These are phyloP conservation scores for Barbus barbus DNA, from an alignment of 2,113 vertebrate species.

Conservation along the genomic window DNA sequence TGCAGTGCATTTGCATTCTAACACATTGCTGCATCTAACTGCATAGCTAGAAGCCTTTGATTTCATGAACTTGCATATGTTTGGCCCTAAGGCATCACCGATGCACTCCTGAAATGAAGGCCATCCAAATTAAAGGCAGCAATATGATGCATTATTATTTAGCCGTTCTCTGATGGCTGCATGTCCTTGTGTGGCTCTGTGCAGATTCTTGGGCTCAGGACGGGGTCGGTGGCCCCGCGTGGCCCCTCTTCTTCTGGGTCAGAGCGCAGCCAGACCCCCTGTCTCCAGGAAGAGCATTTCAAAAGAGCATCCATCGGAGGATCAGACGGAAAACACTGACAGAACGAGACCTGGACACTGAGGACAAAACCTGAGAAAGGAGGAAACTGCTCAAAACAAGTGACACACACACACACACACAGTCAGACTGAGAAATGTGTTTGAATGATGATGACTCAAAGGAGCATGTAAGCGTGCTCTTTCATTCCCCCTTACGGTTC, in stretches of 20 bases:
- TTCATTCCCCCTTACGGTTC: neutral
- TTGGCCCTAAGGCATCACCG: neutral
- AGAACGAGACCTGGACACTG: slow-evolving; percentile 31
- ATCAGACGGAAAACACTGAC: slow-evolving; percentile 54
- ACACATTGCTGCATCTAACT: too few relatives aligned
- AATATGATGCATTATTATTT: neutral
- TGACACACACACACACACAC: neutral
- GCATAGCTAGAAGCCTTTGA: too few relatives aligned
- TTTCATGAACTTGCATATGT: neutral
- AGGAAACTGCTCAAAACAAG: neutral
- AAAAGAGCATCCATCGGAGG: slow-evolving; percentile 62
- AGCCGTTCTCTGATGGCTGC: slow-evolving; percentile 68
- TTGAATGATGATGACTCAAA: neutral
- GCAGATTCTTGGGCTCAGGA: slow-evolving; percentile 78
- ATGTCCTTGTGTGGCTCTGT: slow-evolving; percentile 68
- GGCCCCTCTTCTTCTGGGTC: slow-evolving; percentile 69
- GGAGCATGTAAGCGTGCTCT: neutral
- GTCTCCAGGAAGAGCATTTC: slow-evolving; percentile 79
- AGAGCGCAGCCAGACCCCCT: slow-evolving; percentile 55
- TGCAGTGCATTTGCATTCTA: neutral
- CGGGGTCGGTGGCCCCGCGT: slow-evolving; percentile 75
- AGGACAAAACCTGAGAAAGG: slow-evolving; percentile 16
- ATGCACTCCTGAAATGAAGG: neutral
- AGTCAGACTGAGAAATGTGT: slow-evolving; percentile 35
- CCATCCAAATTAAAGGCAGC: neutral